Conservation (phyloP, 2,113 vertebrate species). For the Neopipo cinnamomea region DNA sequence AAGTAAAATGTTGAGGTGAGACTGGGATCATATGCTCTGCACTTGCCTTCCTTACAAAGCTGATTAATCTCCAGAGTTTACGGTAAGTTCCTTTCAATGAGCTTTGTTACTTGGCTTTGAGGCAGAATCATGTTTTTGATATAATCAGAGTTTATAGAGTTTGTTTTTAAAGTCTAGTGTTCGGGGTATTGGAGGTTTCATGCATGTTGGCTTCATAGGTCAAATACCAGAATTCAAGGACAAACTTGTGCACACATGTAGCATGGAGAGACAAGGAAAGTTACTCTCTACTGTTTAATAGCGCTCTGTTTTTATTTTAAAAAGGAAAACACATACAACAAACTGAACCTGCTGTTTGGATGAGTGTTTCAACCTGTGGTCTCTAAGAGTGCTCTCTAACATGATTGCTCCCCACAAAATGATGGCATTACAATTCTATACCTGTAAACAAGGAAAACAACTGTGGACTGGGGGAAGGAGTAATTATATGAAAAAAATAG, state of each 20-base stretch:
- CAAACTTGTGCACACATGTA: constrained; percentile 54
- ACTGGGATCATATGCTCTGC: neutral
- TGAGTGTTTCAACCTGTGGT: constrained; percentile 44
- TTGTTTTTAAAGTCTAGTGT: constrained; percentile 2
- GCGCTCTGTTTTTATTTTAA: constrained; percentile 21
- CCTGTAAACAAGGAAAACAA: constrained; percentile 46
- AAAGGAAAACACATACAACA: constrained; percentile 28
- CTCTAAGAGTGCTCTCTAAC: neutral
- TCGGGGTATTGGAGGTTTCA: neutral
- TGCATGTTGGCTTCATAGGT: constrained; percentile 14
- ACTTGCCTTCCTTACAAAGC: constrained; percentile 5
- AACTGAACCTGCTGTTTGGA: constrained; percentile 41
- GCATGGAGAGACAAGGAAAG: constrained; percentile 19
- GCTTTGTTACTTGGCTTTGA: constrained; percentile 42
- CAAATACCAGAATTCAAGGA: constrained; percentile 43
- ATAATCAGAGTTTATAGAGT: constrained; percentile 24
- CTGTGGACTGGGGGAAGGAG: neutral
- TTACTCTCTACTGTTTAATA: constrained; percentile 21
- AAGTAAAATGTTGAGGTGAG: neutral
- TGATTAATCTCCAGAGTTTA: constrained; percentile 36
- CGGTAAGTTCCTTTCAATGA: neutral
- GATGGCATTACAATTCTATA: neutral
- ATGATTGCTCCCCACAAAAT: constrained; percentile 20
- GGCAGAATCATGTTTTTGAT: constrained; percentile 37
- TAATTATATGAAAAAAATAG: constrained; percentile 44